Base-by-base conservation (phyloP, 2,888 invertebrate genomes). In the Drosophila fungiperda region DNA sequence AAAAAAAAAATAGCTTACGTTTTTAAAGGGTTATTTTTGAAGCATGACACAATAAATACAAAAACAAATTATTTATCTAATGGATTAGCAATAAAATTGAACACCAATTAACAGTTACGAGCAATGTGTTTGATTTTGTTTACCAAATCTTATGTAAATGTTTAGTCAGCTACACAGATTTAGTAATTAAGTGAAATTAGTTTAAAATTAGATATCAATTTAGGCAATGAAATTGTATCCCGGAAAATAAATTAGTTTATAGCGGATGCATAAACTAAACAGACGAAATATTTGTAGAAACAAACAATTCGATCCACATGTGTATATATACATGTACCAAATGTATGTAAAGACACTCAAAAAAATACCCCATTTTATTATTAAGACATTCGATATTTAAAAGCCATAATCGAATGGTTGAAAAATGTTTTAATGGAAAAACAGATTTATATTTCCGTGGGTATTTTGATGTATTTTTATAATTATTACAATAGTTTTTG, bases 261-360 rank as follows among this genome's bases (percentile, higher is more conserved):
- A 48, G 59, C 78, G 78, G 78, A 78, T 81, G 78, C 60, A 42
- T 57, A 65, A 65, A 62, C 64, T 26, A 71, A 80, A 71, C 66
- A 70, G 33, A 61, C 57, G 23, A 45, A 67, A 49, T 36, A 50
- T 33, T 38, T 32, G 20, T 45, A 49, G 40, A 69, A 11, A 48
- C 29, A 49, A 57, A 62, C 36, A 61, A 49, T 36, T 26, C 36
- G n/a, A 32, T 23, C 7, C n/a, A 11, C 8, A 1, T 26, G 26
- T 32, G 7, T 35, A 8, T 26, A 12, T 9, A 23, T n/a, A 4
- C 8, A 35, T n/a, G 2, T 17, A 23, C 49, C 35, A 36, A 2
- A 45, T 20, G 45, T 7, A 26, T 9, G 9, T 48, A 3, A 17
- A 6, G 12, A 20, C n/a, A 52, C 3, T 15, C 12, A 20, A 15